Evolutionary conservation across 1,140 invertebrate species (phyloP).

Genomic region (Lordiphosa collinella): DNA sequence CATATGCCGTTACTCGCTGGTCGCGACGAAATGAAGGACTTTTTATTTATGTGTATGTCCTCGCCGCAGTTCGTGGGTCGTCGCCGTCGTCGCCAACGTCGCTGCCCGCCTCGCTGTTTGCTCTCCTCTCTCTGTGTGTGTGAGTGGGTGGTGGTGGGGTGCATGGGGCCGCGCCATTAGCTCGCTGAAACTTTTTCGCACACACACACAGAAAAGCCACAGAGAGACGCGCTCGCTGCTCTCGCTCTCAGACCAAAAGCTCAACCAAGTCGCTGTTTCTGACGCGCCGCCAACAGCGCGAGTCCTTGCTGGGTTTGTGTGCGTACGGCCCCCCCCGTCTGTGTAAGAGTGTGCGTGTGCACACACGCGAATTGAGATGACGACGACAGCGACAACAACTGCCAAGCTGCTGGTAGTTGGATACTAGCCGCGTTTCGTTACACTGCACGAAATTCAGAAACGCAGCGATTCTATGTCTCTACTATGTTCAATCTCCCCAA

Average conservation of each 20-base stretch:
- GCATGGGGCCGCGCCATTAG: too few species aligned
- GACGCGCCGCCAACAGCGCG: constrained; percentile 27
- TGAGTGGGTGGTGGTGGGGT: too few species aligned
- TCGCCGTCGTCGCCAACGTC: constrained; percentile 16
- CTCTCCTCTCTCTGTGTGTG: constrained; percentile 13
- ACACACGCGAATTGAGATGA: constrained; percentile 68
- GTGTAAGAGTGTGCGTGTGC: constrained; percentile 18
- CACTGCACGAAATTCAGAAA: constrained; percentile 19
- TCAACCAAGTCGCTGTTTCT: constrained; percentile 57
- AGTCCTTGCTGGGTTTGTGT: constrained; percentile 6
- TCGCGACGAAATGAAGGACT: constrained; percentile 79
- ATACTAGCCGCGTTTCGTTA: constrained; percentile 20
- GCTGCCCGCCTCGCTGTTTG: constrained; percentile 28
- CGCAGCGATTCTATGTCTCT: too few species aligned
- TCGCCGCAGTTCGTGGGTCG: constrained; percentile 43
- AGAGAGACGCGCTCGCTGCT: constrained; percentile 24
- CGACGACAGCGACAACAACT: constrained; percentile 45
- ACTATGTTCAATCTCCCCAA: too few species aligned
- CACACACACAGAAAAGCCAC: constrained; percentile 13
- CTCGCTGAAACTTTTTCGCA: too few species aligned
- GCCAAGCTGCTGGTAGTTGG: constrained; percentile 28
- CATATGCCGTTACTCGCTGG: constrained; percentile 78
- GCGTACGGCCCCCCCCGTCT: too few species aligned
- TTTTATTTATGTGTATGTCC: constrained; percentile 79
- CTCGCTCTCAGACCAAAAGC: constrained; percentile 30